These are phyloP conservation scores for Tachysurus fulvidraco DNA, from an alignment of 2,113 vertebrate genomes.

Conservation along the genomic window DNA sequence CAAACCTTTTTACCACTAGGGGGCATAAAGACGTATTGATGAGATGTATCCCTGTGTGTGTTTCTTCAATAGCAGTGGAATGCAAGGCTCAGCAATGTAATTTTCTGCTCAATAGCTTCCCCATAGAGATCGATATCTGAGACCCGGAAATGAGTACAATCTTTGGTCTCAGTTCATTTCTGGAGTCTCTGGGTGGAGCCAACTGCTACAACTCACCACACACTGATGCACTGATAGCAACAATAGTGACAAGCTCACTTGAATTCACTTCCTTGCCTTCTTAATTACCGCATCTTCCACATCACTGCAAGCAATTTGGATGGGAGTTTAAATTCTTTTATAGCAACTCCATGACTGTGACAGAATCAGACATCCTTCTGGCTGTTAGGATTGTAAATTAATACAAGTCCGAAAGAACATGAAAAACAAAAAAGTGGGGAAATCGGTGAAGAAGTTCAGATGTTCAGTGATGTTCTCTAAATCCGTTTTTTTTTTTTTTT, in stretches of 20 bases:
- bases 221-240: conserved; percentile 36
- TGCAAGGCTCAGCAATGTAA: conserved; percentile 53
- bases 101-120: conserved; percentile 62
- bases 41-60: neutral
- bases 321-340: neutral
- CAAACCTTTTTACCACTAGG: conserved; percentile 14
- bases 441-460: neutral
- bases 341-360: neutral
- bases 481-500: neutral
- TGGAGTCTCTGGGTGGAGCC: conserved; percentile 40
- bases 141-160: conserved; percentile 61
- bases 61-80: conserved; percentile 27
- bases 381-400: neutral
- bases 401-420: neutral
- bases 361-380: neutral
- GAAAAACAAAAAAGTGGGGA: neutral
- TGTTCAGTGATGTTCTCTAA: neutral
- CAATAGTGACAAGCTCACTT: conserved; percentile 8
- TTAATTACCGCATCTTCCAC: conserved; percentile 24
- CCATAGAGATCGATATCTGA: conserved; percentile 63
- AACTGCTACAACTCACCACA: conserved; percentile 30
- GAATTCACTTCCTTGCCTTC: conserved; percentile 27
- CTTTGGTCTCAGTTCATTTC: conserved; percentile 58
- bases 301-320: conserved; percentile 11
- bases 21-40: conserved; percentile 6